Evolutionary conservation across 2,113 vertebrate species (phyloP).

Genomic region (Forbesichthys agassizii): DNA sequence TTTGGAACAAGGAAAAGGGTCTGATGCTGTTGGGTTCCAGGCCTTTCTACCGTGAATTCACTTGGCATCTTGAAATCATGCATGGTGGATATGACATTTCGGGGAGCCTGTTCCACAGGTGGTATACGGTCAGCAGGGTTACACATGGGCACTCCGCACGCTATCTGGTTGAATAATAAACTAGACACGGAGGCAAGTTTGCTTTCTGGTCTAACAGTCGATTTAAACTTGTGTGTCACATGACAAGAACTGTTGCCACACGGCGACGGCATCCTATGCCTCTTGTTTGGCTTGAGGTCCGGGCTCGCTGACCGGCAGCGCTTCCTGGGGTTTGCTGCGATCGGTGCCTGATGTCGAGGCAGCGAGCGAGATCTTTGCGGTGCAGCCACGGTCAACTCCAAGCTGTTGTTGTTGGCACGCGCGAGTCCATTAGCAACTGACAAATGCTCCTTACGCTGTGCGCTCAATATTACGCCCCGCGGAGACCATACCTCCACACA

Average conservation of each 20-base stretch:
- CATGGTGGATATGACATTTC: background rate
- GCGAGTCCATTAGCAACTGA: background rate
- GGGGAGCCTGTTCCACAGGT: no score
- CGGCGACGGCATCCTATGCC: conserved; percentile 26
- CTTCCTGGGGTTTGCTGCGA: conserved; percentile 53
- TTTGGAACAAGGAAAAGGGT: conserved; percentile 16
- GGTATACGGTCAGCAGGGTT: no score
- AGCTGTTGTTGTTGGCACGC: background rate
- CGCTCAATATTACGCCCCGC: background rate
- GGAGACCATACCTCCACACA: background rate
- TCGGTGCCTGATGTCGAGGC: conserved; percentile 1
- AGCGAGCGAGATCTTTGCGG: conserved; percentile 27
- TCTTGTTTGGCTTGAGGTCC: conserved; percentile 51
- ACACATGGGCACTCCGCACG: no score
- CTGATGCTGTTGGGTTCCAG: conserved; percentile 3
- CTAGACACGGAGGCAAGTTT: no score
- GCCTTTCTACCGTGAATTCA: background rate
- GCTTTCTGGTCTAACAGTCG: conserved; percentile 1
- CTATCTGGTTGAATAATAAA: no score
- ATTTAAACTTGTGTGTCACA: background rate
- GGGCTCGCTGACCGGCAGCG: conserved; percentile 57
- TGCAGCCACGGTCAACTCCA: background rate
- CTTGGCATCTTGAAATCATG: background rate
- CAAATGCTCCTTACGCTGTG: background rate
- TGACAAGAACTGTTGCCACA: background rate